Percentiles rank a stretch among this genome's conserved stretches.
phyloP scores from a whole-genome alignment of 2,113 vertebrate genomes.

The Connochaetes taurinus region DNA sequence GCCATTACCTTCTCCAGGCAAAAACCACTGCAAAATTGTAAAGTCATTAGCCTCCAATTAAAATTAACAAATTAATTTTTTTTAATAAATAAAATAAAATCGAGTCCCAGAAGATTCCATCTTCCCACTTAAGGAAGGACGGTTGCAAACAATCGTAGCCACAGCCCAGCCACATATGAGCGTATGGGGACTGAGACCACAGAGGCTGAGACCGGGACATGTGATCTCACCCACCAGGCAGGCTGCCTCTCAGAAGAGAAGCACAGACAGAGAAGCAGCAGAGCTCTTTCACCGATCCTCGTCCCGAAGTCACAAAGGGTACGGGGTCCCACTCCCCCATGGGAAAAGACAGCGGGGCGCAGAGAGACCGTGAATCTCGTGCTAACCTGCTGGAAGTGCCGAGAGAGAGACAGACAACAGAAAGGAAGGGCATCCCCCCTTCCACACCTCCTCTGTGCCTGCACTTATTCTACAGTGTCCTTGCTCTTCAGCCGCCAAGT shows the following conservation, averaged over 20 bases:
- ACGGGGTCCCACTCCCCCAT: rapidly evolving
- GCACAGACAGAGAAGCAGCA: background rate
- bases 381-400: background rate
- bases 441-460: rapidly evolving
- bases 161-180: rapidly evolving
- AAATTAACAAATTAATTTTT: background rate
- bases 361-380: rapidly evolving
- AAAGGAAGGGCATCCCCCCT: rapidly evolving
- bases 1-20: too few species aligned
- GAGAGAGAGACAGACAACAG: background rate
- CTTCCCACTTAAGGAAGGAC: background rate
- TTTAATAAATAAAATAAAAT: background rate
- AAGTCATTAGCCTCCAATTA: background rate
- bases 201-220: rapidly evolving
- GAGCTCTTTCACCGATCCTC: rapidly evolving
- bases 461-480: rapidly evolving
- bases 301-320: rapidly evolving
- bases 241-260: background rate
- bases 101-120: background rate
- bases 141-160: background rate
- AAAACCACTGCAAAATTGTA: background rate
- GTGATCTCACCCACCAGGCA: rapidly evolving
- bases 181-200: rapidly evolving
- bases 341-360: rapidly evolving
- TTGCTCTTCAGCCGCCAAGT: background rate